Evolutionary conservation across 2,797 vertebrate species (phyloP).

Genomic region (Otus scops): DNA sequence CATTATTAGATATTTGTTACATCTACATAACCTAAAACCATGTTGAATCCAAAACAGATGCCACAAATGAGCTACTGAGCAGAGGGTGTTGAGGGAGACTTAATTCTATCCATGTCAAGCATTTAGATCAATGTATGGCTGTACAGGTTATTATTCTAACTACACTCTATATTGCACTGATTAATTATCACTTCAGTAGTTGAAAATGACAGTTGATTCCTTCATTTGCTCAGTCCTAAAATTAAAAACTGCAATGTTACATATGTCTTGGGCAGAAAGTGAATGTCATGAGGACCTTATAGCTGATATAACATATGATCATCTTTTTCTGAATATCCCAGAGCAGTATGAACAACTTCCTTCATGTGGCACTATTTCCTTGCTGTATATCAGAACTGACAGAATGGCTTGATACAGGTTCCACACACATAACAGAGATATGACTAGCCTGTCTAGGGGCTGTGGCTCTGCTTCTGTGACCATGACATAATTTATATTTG

Average conservation of each 20-base stretch:
- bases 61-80: neutral
- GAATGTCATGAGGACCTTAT: neutral
- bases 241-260: neutral
- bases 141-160: neutral
- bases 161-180: neutral
- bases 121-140: neutral
- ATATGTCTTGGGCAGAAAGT: neutral
- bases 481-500: neutral
- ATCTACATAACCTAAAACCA: neutral
- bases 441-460: neutral
- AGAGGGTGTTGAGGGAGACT: neutral
- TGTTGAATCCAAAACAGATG: neutral
- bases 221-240: neutral
- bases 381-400: neutral
- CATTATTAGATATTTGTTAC: neutral
- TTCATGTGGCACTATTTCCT: constrained; percentile 18
- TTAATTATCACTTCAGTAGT: neutral
- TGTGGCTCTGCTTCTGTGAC: neutral
- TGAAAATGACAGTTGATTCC: neutral
- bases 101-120: neutral
- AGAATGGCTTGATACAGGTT: neutral
- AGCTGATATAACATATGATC: neutral
- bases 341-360: neutral
- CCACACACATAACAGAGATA: neutral
- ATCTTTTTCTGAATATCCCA: neutral